phyloP scores from a whole-genome alignment of 2,113 vertebrate species.

The Puma concolor region DNA sequence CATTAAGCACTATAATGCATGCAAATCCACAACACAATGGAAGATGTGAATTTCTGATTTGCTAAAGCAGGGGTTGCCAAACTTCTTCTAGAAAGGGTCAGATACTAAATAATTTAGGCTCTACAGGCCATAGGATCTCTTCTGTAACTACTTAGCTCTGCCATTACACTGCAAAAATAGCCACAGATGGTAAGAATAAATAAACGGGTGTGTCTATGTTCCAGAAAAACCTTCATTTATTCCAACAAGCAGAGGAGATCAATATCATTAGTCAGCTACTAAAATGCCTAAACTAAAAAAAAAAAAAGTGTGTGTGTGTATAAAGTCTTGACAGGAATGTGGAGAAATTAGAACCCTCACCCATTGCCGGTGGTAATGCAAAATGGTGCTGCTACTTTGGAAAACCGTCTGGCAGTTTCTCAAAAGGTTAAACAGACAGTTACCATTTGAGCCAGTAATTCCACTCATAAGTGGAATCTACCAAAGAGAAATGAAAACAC shows the following conservation, averaged over 20 bases:
- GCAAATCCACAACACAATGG: background rate
- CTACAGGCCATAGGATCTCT: background rate
- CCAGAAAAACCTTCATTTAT: background rate
- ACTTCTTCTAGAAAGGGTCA: background rate
- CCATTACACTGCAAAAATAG: background rate
- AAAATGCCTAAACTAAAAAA: background rate
- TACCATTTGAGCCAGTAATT: background rate
- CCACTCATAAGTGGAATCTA: background rate
- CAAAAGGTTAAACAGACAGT: background rate
- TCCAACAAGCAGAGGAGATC: background rate
- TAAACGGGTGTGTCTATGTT: background rate
- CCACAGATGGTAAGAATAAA: background rate
- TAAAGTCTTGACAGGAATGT: background rate
- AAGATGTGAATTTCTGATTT: constrained; percentile 10
- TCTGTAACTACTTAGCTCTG: background rate
- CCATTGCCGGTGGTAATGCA: background rate
- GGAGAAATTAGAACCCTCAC: background rate
- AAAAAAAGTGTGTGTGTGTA: background rate
- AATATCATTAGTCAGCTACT: background rate
- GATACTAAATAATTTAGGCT: background rate
- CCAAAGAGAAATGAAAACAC: background rate
- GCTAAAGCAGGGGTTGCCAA: background rate
- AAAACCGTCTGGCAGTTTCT: background rate
- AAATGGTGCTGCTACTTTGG: background rate
- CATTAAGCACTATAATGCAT: background rate